Percentiles rank a stretch among this genome's conserved stretches.
Conservation (phyloP, 2,113 vertebrate species). For the Apodemus speciosus region DNA sequence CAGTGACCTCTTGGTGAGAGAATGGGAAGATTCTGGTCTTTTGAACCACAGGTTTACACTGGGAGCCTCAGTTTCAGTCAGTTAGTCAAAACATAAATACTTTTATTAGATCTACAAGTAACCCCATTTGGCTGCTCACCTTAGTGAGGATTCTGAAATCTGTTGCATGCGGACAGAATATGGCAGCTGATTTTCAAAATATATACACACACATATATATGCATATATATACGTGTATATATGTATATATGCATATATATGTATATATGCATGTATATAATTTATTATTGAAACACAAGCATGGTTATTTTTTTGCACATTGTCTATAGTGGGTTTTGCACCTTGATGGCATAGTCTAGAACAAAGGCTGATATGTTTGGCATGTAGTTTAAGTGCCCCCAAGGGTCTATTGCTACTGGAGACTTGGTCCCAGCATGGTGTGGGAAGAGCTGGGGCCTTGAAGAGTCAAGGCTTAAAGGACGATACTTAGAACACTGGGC, state of each 20-base stretch:
- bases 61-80: background rate
- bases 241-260: background rate
- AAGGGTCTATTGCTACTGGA: no score
- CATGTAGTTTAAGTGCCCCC: background rate
- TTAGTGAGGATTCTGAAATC: background rate
- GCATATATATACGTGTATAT: background rate
- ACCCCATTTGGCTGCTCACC: background rate
- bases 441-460: background rate
- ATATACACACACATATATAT: no score
- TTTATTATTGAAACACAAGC: background rate
- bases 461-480: background rate
- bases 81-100: background rate
- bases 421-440: background rate
- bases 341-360: fast-evolving
- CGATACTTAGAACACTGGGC: background rate
- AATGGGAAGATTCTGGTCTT: background rate
- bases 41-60: background rate
- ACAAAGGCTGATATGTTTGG: no score
- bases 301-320: fast-evolving
- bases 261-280: no score
- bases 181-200: background rate
- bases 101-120: background rate
- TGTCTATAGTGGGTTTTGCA: no score
- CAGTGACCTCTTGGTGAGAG: no score
- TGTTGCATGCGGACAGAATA: fast-evolving